Evolutionary conservation across 2,888 invertebrate genomes (phyloP).

Genomic region (Diaperis boleti): DNA sequence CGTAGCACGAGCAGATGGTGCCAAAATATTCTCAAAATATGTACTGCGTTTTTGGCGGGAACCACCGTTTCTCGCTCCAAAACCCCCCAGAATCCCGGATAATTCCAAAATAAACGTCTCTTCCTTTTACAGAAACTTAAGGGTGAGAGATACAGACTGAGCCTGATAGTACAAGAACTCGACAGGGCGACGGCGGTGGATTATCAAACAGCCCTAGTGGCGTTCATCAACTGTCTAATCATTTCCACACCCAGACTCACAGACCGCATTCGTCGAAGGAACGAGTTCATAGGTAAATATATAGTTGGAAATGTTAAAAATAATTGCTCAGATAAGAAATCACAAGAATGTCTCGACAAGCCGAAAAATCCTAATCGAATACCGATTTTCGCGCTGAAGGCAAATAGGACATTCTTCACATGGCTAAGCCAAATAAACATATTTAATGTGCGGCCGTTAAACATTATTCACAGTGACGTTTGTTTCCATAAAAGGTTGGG

Average conservation of each 20-base stretch:
- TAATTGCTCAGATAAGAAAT: no score
- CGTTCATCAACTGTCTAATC: slow-evolving; percentile 96
- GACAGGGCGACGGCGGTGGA: slow-evolving; percentile 83
- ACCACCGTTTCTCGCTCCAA: no score
- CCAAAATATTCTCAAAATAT: no score
- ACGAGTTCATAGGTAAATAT: slow-evolving; percentile 92
- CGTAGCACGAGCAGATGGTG: no score
- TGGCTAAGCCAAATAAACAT: slow-evolving; percentile 24
- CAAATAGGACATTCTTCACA: slow-evolving; percentile 11
- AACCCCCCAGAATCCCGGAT: no score
- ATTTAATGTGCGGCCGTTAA: slow-evolving; percentile 13
- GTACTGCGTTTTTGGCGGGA: no score
- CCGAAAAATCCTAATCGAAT: slow-evolving; percentile 12
- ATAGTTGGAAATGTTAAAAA: neutral
- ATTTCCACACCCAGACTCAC: slow-evolving; percentile 89
- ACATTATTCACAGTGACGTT: slow-evolving; percentile 19
- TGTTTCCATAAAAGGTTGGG: slow-evolving; percentile 18
- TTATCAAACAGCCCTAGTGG: slow-evolving; percentile 92
- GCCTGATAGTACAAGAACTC: slow-evolving; percentile 89
- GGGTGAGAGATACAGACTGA: slow-evolving; percentile 89
- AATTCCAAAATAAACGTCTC: no score
- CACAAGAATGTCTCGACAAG: neutral
- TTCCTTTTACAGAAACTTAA: slow-evolving; percentile 82
- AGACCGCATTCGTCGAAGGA: slow-evolving; percentile 88
- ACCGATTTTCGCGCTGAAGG: slow-evolving; percentile 18